Base-by-base conservation (phyloP, 2,797 vertebrate genomes). In the Melanotaenia maccullochi region DNA sequence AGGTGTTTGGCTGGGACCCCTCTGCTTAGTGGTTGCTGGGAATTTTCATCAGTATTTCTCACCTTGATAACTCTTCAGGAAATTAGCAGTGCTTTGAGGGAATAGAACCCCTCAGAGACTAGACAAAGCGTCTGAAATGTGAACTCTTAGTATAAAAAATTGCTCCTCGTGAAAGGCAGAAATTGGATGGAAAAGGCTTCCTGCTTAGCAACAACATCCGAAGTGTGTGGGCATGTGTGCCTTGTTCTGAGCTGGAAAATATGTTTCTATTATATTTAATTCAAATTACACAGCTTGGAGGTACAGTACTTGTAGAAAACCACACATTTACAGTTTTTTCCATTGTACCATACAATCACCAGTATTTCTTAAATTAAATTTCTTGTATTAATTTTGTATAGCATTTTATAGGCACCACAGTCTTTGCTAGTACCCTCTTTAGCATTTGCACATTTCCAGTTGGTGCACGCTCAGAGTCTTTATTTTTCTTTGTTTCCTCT, bases 51-150 rank as follows among this genome's bases (percentile, higher is more conserved):
- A 9, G 12, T 65, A 65, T 73, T 72, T 73, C 55, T 82, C 65
- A 78, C 78, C 79, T 78, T 79, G 76, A 82, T 87, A 85, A 78
- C 68, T 82, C 73, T 75, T 80, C 47, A 69, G 78, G 73, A 83
- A 82, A 85, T 83, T 71, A 81, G 71, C 75, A 52, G n/a, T 42
- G 36, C 75, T 60, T 44, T 44, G 1, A 65, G 68, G 67, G 40
- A 30, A 44, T 51, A 58, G 11, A 60, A 32, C 1, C 56, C 76
- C 67, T 74, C 51, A 62, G 73, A 83, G 68, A 72, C 42, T 25
- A 71, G 52, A 59, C 68, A 36, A 13, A 4, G 0, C 60, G 81
- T 24, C 80, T 71, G 61, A 68, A 74, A 87, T 68, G 56, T 69
- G 52, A 76, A 82, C 64, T 66, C 61, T 36, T 68, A 28, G 44